phyloP scores from a whole-genome alignment of 2,888 invertebrate genomes.

The Scrobipalpa atriplicella region DNA sequence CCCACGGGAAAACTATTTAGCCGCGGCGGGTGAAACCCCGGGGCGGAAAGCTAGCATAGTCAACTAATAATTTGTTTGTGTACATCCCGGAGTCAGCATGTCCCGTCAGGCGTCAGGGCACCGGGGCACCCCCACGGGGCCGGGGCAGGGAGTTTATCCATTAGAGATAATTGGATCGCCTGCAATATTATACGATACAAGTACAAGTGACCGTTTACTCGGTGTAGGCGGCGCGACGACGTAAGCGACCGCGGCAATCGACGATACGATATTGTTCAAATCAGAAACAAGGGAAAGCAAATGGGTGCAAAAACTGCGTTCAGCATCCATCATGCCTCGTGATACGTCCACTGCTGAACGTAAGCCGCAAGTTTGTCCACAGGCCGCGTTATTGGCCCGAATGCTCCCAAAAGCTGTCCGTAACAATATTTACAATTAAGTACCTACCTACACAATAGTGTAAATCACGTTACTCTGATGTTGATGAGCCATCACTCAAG shows the following conservation, averaged over 20 bases:
- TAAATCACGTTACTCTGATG: too few relatives aligned
- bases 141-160: slow-evolving; percentile 59
- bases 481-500: too few relatives aligned
- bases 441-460: too few relatives aligned
- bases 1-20: too few relatives aligned
- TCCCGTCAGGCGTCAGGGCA: slow-evolving; percentile 5
- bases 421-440: too few relatives aligned
- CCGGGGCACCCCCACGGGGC: slow-evolving; percentile 7
- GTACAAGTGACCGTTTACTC: slow-evolving; percentile 35
- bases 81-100: slow-evolving; percentile 2
- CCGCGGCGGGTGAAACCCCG: too few relatives aligned
- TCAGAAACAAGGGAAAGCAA: not conserved
- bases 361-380: too few relatives aligned
- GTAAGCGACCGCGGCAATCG: not conserved
- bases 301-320: not conserved
- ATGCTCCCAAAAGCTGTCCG: too few relatives aligned
- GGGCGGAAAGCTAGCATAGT: not conserved
- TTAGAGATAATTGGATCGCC: slow-evolving; percentile 74
- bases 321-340: not conserved
- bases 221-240: not conserved
- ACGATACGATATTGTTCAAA: not conserved
- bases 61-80: not conserved
- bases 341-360: too few relatives aligned
- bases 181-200: slow-evolving; percentile 41
- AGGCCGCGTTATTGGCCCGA: too few relatives aligned